A percentile compares a stretch with the other conserved stretches of the same genome.
Conservation (phyloP, 2,888 invertebrate species). For the Xestia sexstrigata region DNA sequence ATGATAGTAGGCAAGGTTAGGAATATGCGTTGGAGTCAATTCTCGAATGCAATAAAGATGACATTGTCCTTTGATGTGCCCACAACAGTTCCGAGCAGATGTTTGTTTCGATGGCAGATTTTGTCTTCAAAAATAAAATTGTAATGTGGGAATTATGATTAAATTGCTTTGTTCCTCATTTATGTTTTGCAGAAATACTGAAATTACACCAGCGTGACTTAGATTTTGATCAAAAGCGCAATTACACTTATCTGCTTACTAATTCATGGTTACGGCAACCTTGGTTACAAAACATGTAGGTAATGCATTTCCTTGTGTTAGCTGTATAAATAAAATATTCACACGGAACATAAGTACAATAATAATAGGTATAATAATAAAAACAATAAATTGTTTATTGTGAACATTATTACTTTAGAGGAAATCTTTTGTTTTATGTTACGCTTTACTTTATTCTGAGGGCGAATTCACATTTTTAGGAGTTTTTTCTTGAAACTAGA, state of each 20-base stretch:
- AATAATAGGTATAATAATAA: slow-evolving; percentile 39
- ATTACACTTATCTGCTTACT: slow-evolving; percentile 62
- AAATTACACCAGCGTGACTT: slow-evolving; percentile 47
- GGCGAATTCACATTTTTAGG: not conserved
- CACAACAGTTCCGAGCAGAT: slow-evolving; percentile 3
- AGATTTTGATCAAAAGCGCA: slow-evolving; percentile 51
- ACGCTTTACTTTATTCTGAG: not conserved
- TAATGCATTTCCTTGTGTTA: slow-evolving; percentile 63
- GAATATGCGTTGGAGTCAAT: slow-evolving; percentile 44
- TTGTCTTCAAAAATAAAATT: not conserved
- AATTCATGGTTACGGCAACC: slow-evolving; percentile 57
- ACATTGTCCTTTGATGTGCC: slow-evolving; percentile 26
- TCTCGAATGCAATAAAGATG: slow-evolving; percentile 33
- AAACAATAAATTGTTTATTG: slow-evolving; percentile 25
- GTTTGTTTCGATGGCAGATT: slow-evolving; percentile 7
- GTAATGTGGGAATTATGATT: slow-evolving; percentile 35
- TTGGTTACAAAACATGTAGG: slow-evolving; percentile 51
- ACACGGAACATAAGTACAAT: slow-evolving; percentile 35
- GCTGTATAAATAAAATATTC: slow-evolving; percentile 42
- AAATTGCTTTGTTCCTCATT: slow-evolving; percentile 21
- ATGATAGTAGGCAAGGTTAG: slow-evolving; percentile 62
- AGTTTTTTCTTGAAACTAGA: not conserved
- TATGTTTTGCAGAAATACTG: slow-evolving; percentile 43
- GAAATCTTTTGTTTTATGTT: slow-evolving; percentile 14
- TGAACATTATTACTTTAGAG: slow-evolving; percentile 9